Percentiles rank a stretch among this genome's conserved stretches.
These are phyloP conservation scores for Rhopilema esculentum DNA, from an alignment of 30 jellyfish, hydroid and myxozoan genomes.

Conservation along the genomic window DNA sequence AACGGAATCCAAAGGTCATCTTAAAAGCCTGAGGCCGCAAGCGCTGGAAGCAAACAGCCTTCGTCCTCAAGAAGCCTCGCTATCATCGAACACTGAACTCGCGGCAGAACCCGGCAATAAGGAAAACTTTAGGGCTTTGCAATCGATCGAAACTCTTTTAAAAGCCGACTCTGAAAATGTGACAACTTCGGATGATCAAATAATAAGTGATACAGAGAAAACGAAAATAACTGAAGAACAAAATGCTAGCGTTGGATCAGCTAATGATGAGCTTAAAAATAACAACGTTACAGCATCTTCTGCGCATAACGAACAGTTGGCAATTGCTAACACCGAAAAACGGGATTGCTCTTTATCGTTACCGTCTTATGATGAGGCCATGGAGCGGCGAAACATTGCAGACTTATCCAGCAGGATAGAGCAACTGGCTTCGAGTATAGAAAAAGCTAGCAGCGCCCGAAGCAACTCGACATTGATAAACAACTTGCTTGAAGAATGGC, in stretches of 20 bases:
- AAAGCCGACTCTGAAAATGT: neutral
- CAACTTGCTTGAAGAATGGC: conserved; percentile 36
- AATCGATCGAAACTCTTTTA: neutral
- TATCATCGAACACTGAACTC: neutral
- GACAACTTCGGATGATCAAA: neutral
- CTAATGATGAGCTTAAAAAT: no score
- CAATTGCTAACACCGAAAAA: neutral
- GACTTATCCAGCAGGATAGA: conserved; percentile 3
- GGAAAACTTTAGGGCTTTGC: neutral
- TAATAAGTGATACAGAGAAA: neutral
- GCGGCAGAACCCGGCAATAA: neutral
- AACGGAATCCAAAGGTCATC: neutral
- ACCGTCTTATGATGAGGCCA: conserved; percentile 37
- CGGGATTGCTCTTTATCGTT: neutral
- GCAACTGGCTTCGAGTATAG: neutral
- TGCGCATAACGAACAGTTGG: neutral
- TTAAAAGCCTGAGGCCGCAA: neutral
- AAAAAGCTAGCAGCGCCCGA: neutral
- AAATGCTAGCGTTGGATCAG: neutral
- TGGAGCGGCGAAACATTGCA: conserved; percentile 25
- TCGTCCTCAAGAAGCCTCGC: neutral
- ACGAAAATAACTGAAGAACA: neutral
- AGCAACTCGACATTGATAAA: neutral
- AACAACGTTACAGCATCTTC: no score
- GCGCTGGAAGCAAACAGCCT: neutral